Evolutionary conservation across 2,888 invertebrate genomes (phyloP).

Genomic region (Eueremaeus valkanovi): DNA sequence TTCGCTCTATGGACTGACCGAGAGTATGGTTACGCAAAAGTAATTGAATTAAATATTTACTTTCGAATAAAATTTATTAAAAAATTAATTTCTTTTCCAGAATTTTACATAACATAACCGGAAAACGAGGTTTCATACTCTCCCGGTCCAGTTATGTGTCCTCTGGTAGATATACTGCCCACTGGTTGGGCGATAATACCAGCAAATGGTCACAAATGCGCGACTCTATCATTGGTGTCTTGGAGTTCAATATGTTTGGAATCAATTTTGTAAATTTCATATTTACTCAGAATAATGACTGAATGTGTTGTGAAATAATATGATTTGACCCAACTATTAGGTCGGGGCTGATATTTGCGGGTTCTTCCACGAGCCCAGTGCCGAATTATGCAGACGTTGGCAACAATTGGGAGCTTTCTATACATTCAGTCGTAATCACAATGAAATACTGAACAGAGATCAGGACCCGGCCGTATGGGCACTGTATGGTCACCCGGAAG

Average conservation of each 20-base stretch:
- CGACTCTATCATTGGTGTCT: conserved; percentile 50
- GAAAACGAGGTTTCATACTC: conserved; percentile 48
- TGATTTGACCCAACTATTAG: conserved; percentile 42
- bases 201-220: conserved; percentile 51
- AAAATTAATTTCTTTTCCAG: conserved; percentile 36
- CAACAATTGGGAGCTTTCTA: conserved; percentile 56
- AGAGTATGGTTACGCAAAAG: background rate
- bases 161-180: conserved; percentile 52
- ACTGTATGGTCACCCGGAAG: conserved; percentile 58
- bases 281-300: background rate
- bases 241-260: conserved; percentile 52
- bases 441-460: conserved; percentile 53
- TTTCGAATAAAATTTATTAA: background rate
- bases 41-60: conserved; percentile 2
- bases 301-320: background rate
- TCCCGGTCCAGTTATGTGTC: conserved; percentile 53
- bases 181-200: conserved; percentile 55
- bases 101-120: conserved; percentile 41
- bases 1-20: conserved; percentile 50
- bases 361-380: conserved; percentile 53
- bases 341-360: conserved; percentile 59
- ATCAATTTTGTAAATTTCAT: conserved; percentile 18
- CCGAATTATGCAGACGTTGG: conserved; percentile 56
- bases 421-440: conserved; percentile 68
- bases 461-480: conserved; percentile 83